Base-by-base conservation (phyloP, 2,888 invertebrate genomes). In the Lasioglossum figueresi region DNA sequence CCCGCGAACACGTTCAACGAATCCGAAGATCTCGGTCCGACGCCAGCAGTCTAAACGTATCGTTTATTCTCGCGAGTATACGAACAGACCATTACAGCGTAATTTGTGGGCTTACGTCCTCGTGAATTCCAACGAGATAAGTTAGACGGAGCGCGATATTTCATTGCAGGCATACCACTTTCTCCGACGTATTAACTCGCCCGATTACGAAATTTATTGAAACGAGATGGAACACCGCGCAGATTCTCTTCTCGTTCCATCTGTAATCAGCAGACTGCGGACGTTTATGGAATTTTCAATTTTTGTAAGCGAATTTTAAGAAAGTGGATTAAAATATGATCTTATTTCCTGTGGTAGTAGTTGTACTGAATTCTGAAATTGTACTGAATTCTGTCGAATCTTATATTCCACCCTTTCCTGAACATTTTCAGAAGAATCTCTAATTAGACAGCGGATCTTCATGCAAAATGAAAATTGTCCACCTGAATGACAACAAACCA, bases 61-160 rank as follows among this genome's bases (percentile, higher is more conserved):
- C 19, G 40, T 68, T 16, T 40, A 73, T 68, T 48, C 74, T 63
- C 23, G 23, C 14, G n/a, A 31, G 45, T 14, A 12, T 63, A 48
- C 48, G 66, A 63, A 59, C n/a, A n/a, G 48, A n/a, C 63, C 48
- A n/a, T 79, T 72, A 63, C n/a, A 48, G 27, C 10, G 34, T 40
- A 79, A 81, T 72, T 81, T 63, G 79, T 34, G 37, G 37, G 63
- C 31, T 37, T 56, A 10, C 40, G 31, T 63, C 31, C 23, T 4
- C 27, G 52, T 14, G 37, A 79, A 81, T 37, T 14, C 52, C 68
- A 31, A 71, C 3, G 56, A 14, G 43, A 70, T 31, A 45, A 59
- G 56, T 52, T 82, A 16, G 48, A 5, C 23, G 23, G 4, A 2
- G 19, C 12, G 12, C 27, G 31, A 48, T 73, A 40, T 34, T 79